Conservation (phyloP, 2,888 invertebrate genomes). For the Cinara cedri region DNA sequence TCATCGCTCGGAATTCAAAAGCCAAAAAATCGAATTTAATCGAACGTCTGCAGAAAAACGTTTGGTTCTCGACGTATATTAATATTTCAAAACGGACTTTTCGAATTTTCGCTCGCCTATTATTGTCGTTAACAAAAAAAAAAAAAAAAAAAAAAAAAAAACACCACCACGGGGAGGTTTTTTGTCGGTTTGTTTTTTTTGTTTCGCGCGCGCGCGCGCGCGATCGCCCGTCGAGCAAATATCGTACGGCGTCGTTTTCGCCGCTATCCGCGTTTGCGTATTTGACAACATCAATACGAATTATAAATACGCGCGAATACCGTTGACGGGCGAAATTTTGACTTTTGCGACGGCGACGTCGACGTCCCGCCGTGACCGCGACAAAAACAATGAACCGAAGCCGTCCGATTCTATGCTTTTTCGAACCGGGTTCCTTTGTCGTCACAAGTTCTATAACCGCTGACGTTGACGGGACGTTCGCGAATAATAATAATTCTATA, state of each 20-base stretch:
- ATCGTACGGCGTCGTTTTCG: not conserved
- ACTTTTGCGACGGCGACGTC: not conserved
- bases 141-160: too few species aligned
- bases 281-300: not conserved
- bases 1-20: too few species aligned
- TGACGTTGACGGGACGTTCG: too few species aligned
- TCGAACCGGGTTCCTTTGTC: too few species aligned
- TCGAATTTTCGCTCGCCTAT: slow-evolving; percentile 8
- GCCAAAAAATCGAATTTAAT: too few species aligned
- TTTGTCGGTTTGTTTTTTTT: not conserved
- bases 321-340: too few species aligned
- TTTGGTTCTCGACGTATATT: too few species aligned
- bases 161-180: not conserved
- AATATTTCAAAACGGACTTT: slow-evolving; percentile 26
- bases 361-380: slow-evolving; percentile 5
- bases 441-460: too few species aligned
- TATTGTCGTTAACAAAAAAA: too few species aligned
- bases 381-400: not conserved
- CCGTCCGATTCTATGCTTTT: slow-evolving; percentile 4
- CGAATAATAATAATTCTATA: too few species aligned
- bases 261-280: not conserved
- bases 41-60: not conserved
- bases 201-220: not conserved
- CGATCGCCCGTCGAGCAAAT: too few species aligned
- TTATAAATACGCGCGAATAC: not conserved